Percentiles rank a stretch among this genome's conserved stretches.
Conservation (phyloP, 2,888 invertebrate species). For the Campoletis raptor region DNA sequence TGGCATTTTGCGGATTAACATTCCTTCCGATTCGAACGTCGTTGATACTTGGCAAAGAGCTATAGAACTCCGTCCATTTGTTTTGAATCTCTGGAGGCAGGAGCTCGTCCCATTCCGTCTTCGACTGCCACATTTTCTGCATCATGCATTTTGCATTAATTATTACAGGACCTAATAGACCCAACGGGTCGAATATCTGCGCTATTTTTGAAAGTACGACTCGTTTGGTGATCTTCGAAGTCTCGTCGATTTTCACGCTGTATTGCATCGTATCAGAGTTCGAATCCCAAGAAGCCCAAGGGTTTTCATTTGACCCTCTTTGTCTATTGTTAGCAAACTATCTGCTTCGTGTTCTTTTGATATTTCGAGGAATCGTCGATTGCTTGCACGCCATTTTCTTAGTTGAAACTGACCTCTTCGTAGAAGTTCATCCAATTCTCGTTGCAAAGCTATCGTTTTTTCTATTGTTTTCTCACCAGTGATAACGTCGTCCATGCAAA, state of each 20-base stretch:
- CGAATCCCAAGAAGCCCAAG: constrained; percentile 64
- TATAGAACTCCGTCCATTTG: constrained; percentile 42
- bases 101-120: constrained; percentile 41
- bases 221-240: constrained; percentile 43
- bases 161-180: constrained; percentile 54
- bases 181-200: constrained; percentile 64
- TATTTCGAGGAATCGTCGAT: constrained; percentile 10
- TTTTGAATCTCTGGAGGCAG: constrained; percentile 32
- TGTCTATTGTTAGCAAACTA: constrained; percentile 51
- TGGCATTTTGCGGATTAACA: constrained; percentile 16
- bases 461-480: constrained; percentile 51
- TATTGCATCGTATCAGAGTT: constrained; percentile 51
- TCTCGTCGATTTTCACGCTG: constrained; percentile 25
- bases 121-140: constrained; percentile 46
- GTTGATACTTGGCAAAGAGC: constrained; percentile 53
- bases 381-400: constrained; percentile 59
- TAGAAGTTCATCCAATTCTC: constrained; percentile 13
- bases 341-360: constrained; percentile 32
- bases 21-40: constrained; percentile 34
- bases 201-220: constrained; percentile 54
- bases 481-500: constrained; percentile 62
- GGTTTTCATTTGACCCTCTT: constrained; percentile 52
- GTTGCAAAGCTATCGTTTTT: not conserved
- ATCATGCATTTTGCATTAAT: constrained; percentile 52
- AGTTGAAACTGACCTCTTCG: constrained; percentile 45